These are phyloP conservation scores for Penelope pileata DNA, from an alignment of 2,113 vertebrate species.

Conservation along the genomic window DNA sequence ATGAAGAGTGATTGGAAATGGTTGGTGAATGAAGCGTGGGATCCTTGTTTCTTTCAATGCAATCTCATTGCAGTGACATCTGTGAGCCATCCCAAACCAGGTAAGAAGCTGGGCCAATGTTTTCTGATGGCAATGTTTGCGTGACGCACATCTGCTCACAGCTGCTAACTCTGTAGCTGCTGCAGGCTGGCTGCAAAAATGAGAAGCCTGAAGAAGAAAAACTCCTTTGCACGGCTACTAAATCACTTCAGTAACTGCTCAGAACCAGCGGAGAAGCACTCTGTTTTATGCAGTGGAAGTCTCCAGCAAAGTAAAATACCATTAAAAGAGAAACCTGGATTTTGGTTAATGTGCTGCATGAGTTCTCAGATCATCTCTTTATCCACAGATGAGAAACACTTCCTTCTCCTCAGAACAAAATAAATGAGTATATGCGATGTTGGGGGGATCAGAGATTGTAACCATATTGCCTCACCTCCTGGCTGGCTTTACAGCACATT, in stretches of 20 bases:
- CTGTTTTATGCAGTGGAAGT: neutral
- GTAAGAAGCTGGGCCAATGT: neutral
- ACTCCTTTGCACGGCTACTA: slow-evolving; percentile 24
- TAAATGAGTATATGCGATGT: neutral
- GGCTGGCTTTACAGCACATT: neutral
- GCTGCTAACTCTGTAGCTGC: slow-evolving; percentile 53
- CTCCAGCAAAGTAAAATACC: neutral
- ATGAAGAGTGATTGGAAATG: neutral
- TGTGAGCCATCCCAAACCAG: neutral
- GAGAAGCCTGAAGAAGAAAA: slow-evolving; percentile 52
- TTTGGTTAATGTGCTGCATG: neutral
- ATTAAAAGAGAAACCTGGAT: neutral
- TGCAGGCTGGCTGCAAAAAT: slow-evolving; percentile 26
- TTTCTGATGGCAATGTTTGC: neutral
- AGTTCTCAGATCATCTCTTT: neutral
- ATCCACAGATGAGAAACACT: neutral
- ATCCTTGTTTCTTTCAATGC: neutral
- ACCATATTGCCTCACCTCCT: neutral
- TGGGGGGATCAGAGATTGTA: neutral
- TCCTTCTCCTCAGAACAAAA: neutral
- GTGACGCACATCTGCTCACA: neutral
- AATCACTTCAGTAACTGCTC: neutral
- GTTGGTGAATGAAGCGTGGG: neutral
- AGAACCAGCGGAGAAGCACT: neutral
- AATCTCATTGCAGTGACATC: neutral